Evolutionary conservation across 2,113 vertebrate genomes (phyloP).

Genomic region (Eublepharis macularius): DNA sequence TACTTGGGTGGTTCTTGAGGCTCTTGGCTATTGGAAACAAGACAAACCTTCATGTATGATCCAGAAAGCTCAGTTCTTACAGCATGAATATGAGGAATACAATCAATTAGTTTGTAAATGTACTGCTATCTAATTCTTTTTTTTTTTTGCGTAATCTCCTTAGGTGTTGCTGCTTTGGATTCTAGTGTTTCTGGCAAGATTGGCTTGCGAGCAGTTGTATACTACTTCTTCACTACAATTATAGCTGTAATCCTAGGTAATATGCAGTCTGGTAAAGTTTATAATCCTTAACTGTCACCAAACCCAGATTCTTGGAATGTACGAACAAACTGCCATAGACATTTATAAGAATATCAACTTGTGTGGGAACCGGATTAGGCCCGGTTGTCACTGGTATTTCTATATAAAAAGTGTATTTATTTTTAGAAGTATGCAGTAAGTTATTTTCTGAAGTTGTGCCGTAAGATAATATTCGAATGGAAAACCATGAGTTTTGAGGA

Average conservation of each 20-base stretch:
- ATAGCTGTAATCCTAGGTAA: constrained; percentile 94
- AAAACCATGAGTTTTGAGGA: background rate
- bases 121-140: constrained; percentile 14
- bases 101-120: background rate
- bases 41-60: background rate
- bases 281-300: background rate
- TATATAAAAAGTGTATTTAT: background rate
- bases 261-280: constrained; percentile 14
- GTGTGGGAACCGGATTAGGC: background rate
- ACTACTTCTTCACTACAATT: constrained; percentile 93
- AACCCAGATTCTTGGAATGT: background rate
- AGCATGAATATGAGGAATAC: background rate
- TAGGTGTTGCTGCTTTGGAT: constrained; percentile 95
- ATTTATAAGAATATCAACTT: background rate
- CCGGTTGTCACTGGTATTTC: background rate
- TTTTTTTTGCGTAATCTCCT: background rate
- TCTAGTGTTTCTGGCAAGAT: constrained; percentile 93
- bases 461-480: background rate
- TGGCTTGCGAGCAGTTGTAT: constrained; percentile 88
- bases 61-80: background rate
- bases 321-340: background rate
- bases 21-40: background rate
- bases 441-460: background rate
- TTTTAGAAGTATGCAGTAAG: background rate
- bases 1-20: background rate